Base-by-base conservation (phyloP, 2,797 vertebrate genomes). In the Mormyrus proboscirostris region DNA sequence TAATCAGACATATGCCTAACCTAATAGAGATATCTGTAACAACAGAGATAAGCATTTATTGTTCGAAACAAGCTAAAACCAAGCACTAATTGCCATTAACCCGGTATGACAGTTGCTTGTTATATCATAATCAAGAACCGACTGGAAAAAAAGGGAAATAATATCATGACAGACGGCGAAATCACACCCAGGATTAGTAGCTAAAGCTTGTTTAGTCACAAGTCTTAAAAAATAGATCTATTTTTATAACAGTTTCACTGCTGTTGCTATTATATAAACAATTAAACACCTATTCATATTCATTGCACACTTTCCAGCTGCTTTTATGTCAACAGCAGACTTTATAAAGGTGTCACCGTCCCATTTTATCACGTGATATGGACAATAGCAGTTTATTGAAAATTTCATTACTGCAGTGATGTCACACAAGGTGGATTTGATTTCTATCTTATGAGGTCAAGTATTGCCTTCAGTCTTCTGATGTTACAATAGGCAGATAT, bases 231-330 rank as follows among this genome's bases (percentile, higher is more conserved):
- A 82, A 82, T 47, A 10, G 41, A 47, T 47, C 76, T 82, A 82
- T n/a, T 47, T 16, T 41, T 82, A 82, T 82, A 47, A 82, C 76
- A 82, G 19, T 82, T 82, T 82, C 41, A 22, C 19, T 47, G 76
- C 41, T 82, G 76, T 82, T 82, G 76, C 76, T 82, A 82, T 82
- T 22, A 44, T 47, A n/a, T 82, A 82, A 82, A 82, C 76, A 82
- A 44, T 47, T 82, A 82, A 82, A 44, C 76, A 82, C 76, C 38
- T 82, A 82, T 82, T 82, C 44, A 47, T 82, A 82, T 47, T 44
- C 76, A 82, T 47, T n/a, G 8, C 41, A 79, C 16, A 82, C 41
- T 82, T 47, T 82, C 19, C 41, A 82, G 76, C 41, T 47, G 76
- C 76, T 76, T 47, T n/a, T 47, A 79, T 82, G 41, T 79, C 73